phyloP scores from a whole-genome alignment of 1,140 invertebrate genomes.

The Tribolium madens region DNA sequence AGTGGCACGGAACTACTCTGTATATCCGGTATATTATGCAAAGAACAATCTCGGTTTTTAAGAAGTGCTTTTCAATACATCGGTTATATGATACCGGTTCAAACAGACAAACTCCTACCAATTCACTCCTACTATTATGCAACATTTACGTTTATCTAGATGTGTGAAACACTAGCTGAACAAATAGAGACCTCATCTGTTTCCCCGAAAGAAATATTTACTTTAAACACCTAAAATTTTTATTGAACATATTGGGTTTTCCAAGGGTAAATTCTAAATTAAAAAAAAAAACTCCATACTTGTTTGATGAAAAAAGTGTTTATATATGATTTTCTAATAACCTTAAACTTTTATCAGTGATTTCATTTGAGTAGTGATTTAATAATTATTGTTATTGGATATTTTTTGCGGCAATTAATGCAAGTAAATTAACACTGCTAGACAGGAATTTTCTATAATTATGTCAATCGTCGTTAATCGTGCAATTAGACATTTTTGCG shows the following conservation, averaged over 20 bases:
- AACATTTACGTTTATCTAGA: conserved; percentile 24
- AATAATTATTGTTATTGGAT: background rate
- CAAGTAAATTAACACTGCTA: background rate
- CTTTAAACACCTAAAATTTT: no score
- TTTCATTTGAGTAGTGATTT: background rate
- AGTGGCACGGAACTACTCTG: conserved; percentile 49
- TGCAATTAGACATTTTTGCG: background rate
- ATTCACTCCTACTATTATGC: conserved; percentile 34
- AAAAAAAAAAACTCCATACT: no score
- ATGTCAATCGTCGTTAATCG: background rate
- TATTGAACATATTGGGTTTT: no score
- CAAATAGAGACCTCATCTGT: background rate
- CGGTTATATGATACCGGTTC: conserved; percentile 6
- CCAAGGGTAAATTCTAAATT: no score
- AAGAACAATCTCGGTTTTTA: conserved; percentile 46
- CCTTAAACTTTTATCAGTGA: background rate
- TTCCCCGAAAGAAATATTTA: background rate
- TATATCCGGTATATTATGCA: conserved; percentile 52
- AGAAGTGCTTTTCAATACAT: conserved; percentile 30
- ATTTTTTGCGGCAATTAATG: background rate
- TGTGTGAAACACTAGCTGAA: background rate
- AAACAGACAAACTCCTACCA: conserved; percentile 17
- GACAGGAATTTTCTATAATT: background rate
- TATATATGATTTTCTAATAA: background rate
- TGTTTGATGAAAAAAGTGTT: no score